These are phyloP conservation scores for Tethea ocularis DNA, from an alignment of 2,888 invertebrate species.

Conservation along the genomic window DNA sequence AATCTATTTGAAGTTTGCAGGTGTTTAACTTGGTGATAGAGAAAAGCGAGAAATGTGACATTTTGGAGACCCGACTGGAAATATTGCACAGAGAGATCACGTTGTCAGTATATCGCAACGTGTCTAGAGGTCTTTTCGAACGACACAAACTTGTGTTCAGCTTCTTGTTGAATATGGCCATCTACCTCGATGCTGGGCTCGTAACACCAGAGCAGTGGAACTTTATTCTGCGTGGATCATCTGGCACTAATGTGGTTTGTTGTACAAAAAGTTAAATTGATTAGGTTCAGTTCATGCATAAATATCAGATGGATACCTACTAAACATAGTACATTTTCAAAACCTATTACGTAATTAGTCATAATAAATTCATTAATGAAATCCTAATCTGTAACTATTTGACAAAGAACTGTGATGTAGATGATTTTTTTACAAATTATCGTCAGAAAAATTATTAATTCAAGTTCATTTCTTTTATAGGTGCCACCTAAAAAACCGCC, in stretches of 20 bases:
- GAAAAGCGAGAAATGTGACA: conserved; percentile 86
- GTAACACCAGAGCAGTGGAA: conserved; percentile 88
- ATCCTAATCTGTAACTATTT: too few relatives aligned
- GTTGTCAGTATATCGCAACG: conserved; percentile 91
- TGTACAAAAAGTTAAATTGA: neutral
- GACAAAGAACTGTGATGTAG: too few relatives aligned
- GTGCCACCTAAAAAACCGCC: conserved; percentile 81
- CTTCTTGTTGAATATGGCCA: conserved; percentile 91
- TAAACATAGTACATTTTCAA: too few relatives aligned
- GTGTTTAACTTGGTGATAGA: conserved; percentile 93
- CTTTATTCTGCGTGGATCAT: conserved; percentile 90
- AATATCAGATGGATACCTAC: too few relatives aligned
- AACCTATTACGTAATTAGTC: too few relatives aligned
- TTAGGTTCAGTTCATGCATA: neutral
- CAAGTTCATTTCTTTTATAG: neutral
- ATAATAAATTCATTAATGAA: too few relatives aligned
- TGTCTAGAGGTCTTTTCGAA: conserved; percentile 95
- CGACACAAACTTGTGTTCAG: conserved; percentile 95
- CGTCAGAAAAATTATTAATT: neutral
- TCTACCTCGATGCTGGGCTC: conserved; percentile 86
- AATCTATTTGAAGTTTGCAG: conserved; percentile 53
- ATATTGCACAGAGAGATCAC: conserved; percentile 91
- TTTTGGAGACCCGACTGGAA: conserved; percentile 86
- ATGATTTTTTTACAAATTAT: too few relatives aligned
- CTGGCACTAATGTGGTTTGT: conserved; percentile 80